Evolutionary conservation across 2,888 invertebrate species (phyloP).

Genomic region (Dexiosoma caninum): DNA sequence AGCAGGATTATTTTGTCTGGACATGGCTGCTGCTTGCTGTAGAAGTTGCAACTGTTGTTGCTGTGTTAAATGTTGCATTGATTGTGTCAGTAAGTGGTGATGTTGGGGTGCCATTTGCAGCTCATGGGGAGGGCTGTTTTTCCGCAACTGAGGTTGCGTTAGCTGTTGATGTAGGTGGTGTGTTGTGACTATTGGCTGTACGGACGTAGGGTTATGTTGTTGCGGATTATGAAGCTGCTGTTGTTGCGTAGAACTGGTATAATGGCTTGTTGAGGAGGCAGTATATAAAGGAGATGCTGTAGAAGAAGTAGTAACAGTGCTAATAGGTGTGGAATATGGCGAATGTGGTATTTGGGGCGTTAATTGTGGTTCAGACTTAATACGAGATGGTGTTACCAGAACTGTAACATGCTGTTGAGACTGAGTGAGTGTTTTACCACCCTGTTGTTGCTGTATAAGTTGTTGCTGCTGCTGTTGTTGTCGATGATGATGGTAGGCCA

Average conservation of each 20-base stretch:
- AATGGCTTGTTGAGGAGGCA: constrained; percentile 42
- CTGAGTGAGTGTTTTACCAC: constrained; percentile 69
- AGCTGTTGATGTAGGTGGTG: constrained; percentile 75
- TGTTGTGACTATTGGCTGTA: constrained; percentile 72
- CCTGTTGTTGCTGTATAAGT: constrained; percentile 65
- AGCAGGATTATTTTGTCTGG: constrained; percentile 66
- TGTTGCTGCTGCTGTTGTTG: constrained; percentile 69
- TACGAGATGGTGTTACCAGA: constrained; percentile 79
- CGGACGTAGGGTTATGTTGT: constrained; percentile 65
- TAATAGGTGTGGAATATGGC: constrained; percentile 62
- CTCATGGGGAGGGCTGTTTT: constrained; percentile 73
- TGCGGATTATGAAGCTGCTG: constrained; percentile 69
- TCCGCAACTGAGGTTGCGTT: constrained; percentile 73
- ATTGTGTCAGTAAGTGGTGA: constrained; percentile 70
- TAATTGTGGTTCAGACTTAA: constrained; percentile 76
- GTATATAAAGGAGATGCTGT: constrained; percentile 64
- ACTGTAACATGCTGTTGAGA: constrained; percentile 78
- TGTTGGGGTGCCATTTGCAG: constrained; percentile 66
- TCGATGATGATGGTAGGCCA: constrained; percentile 72
- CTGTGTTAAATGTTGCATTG: constrained; percentile 76
- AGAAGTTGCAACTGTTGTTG: constrained; percentile 76
- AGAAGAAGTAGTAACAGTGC: constrained; percentile 51
- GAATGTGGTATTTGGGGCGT: constrained; percentile 63
- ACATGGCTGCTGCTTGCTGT: constrained; percentile 75
- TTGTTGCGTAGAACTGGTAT: constrained; percentile 36